phyloP scores from a whole-genome alignment of 2,888 invertebrate species.

The Deroplatys truncata region DNA sequence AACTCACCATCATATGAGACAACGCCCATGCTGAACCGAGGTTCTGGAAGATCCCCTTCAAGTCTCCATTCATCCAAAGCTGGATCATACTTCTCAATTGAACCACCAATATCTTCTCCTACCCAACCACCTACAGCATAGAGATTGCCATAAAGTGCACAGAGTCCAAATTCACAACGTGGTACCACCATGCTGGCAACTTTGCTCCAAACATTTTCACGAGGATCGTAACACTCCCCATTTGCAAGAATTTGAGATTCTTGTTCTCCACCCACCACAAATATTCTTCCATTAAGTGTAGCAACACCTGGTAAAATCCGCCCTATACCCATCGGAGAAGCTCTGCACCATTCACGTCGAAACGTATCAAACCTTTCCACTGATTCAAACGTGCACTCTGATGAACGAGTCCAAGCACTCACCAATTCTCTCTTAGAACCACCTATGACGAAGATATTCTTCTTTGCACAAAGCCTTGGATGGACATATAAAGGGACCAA shows the following conservation, averaged over 20 bases:
- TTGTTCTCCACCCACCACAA: constrained; percentile 87
- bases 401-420: constrained; percentile 65
- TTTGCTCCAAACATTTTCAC: constrained; percentile 52
- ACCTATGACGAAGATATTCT: constrained; percentile 82
- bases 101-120: constrained; percentile 83
- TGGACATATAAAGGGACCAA: constrained; percentile 70
- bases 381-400: constrained; percentile 78
- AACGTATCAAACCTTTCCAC: constrained; percentile 81
- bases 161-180: constrained; percentile 85
- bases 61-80: constrained; percentile 71
- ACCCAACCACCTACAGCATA: constrained; percentile 94
- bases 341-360: constrained; percentile 72
- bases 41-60: constrained; percentile 74
- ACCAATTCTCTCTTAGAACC: constrained; percentile 77
- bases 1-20: constrained; percentile 70
- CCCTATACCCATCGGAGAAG: constrained; percentile 76
- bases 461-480: constrained; percentile 80
- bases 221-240: constrained; percentile 79
- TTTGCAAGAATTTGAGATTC: constrained; percentile 85
- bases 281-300: constrained; percentile 77
- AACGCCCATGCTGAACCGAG: constrained; percentile 88
- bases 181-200: constrained; percentile 71
- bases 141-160: constrained; percentile 74
- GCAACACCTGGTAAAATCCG: constrained; percentile 86
- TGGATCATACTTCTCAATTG: constrained; percentile 85